Conservation (phyloP, 2,797 vertebrate species). For the Hoplostethus mediterraneus region DNA sequence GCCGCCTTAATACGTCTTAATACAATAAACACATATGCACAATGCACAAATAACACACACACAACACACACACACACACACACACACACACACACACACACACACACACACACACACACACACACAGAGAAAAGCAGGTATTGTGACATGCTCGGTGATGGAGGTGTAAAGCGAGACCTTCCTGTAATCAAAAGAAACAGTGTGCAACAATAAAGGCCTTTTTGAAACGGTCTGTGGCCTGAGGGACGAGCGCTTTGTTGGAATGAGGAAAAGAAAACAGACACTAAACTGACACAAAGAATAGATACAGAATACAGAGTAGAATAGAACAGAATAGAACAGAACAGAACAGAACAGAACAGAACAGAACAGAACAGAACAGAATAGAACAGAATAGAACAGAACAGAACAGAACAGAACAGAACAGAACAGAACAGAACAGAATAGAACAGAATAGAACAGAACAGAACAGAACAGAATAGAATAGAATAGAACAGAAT, state of each 20-base stretch:
- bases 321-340: slow-evolving; percentile 46
- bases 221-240: slow-evolving; percentile 70
- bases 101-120: slow-evolving; percentile 18
- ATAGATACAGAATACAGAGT: not conserved
- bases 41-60: slow-evolving; percentile 22
- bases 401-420: no score
- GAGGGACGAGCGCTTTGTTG: slow-evolving; percentile 64
- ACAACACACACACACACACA: slow-evolving; percentile 18
- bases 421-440: no score
- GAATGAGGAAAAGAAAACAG: slow-evolving; percentile 68
- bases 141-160: slow-evolving; percentile 63
- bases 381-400: no score
- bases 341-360: slow-evolving; percentile 23
- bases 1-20: not conserved
- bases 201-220: slow-evolving; percentile 73
- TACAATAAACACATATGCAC: slow-evolving; percentile 3
- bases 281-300: slow-evolving; percentile 44
- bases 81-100: slow-evolving; percentile 1
- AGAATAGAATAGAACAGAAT: no score
- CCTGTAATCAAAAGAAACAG: slow-evolving; percentile 81
- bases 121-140: slow-evolving; percentile 41
- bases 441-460: no score
- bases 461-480: no score
- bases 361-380: slow-evolving; percentile 14
- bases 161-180: slow-evolving; percentile 80